Base-by-base conservation (phyloP, 2,888 invertebrate genomes). In the Labia minor region DNA sequence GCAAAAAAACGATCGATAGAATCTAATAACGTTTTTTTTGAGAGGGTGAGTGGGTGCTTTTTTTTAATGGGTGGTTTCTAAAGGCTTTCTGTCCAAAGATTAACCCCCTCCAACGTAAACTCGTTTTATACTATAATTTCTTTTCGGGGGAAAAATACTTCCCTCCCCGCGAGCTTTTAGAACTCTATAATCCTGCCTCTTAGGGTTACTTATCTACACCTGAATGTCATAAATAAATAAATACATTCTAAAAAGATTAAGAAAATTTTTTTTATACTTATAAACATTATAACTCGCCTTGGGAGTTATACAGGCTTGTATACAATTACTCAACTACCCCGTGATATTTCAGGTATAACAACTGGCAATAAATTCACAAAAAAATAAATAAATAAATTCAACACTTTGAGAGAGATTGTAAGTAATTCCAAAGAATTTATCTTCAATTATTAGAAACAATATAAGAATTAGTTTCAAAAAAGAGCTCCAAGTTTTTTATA, bases 181-280 rank as follows among this genome's bases (percentile, higher is more conserved):
- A 49, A 49, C 49, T 49, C 49, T 49, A 49, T 49, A 49, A 49
- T 49, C 49, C 49, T n/a, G 16, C 49, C 49, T 49, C 49, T 49
- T 49, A 49, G 14, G 49, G n/a, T 49, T n/a, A 49, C 49, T 49
- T 49, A 49, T 49, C 49, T 49, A 49, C 49, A 49, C 49, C 49
- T 49, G 4, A 49, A 49, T 16, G 49, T 16, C 14, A 49, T 49
- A 33, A 33, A 49, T n/a, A 49, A 49, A 49, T 49, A 49, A 49
- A 49, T 49, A 49, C 3, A 49, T 49, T 49, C n/a, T 8, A 33
- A 33, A 33, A 33, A 33, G 6, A 33, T 33, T 33, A 33, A 33
- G 33, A 33, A 33, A 6, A 8, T 33, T 33, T 33, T 8, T 8
- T 33, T 6, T 33, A 33, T 8, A 33, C 33, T 8, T 8, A 33